Base-by-base conservation (phyloP, 2,888 invertebrate genomes). In the Callyntrura guangdongensis region DNA sequence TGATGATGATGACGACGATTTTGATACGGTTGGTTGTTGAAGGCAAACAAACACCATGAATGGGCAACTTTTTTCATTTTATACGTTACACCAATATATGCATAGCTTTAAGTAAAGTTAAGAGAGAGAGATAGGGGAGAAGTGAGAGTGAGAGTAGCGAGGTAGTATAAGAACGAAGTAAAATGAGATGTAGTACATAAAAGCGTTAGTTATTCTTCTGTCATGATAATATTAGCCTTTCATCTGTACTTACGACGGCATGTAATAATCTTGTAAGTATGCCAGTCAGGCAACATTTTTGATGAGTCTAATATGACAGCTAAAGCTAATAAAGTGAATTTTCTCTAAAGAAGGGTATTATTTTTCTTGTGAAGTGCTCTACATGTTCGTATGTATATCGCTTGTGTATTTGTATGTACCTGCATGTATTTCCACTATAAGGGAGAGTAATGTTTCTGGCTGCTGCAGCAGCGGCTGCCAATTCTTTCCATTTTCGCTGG, bases 301-400 rank as follows among this genome's bases (percentile, higher is more conserved):
- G 84, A 89, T 77, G 84, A 81, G 84, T 79, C 17, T 89, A 89
- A 89, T 89, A 89, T 89, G 89, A 89, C 89, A 89, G 89, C 84
- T 89, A 89, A 74, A 89, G 84, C 84, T 84, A 89, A 89, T 89
- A 89, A 89, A 89, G 79, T 85, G 56, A 72, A 67, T 45, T 47
- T 64, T 64, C 61, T 81, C 61, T 81, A 59, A 45, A 47, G 45
- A 82, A 64, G 27, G 25, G 12, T 56, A 74, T 36, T 36, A 36
- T 74, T 45, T 47, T 47, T 11, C 22, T 74, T 61, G 61, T 69
- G 69, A 69, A 11, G 25, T 27, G 36, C 36, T 6, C 36, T 1
- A 69, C 17, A n/a, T n/a, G n/a, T n/a, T n/a, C n/a, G n/a, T n/a
- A n/a, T n/a, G n/a, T n/a, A n/a, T n/a, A n/a, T n/a, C n/a, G n/a